A percentile compares a stretch with the other conserved stretches of the same genome.
Conservation (phyloP, 2,888 invertebrate genomes). For the Drosophila ochracea region DNA sequence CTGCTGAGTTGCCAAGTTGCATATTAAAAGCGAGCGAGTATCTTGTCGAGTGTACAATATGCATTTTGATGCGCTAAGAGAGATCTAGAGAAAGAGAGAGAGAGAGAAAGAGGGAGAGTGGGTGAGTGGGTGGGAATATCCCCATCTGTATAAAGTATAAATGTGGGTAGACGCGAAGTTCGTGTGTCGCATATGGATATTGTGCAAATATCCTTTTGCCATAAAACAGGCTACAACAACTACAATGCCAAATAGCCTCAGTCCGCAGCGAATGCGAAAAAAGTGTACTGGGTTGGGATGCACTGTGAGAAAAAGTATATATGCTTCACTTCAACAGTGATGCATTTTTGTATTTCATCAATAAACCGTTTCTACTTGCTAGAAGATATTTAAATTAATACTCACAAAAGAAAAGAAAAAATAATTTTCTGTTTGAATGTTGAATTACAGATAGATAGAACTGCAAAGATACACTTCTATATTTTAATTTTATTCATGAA, state of each 20-base stretch:
- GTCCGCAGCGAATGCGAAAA: constrained; percentile 28
- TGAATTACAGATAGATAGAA: neutral
- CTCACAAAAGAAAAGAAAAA: neutral
- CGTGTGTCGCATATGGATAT: constrained; percentile 66
- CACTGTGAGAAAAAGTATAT: neutral
- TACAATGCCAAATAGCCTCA: constrained; percentile 59
- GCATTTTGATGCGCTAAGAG: constrained; percentile 69
- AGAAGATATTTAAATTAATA: neutral
- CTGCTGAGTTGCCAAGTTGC: constrained; percentile 52
- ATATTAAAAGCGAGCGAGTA: constrained; percentile 69
- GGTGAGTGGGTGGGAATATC: constrained; percentile 8
- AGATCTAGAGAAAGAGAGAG: neutral
- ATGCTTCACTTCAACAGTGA: neutral
- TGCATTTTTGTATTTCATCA: neutral
- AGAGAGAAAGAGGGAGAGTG: too few relatives aligned
- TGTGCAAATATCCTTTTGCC: constrained; percentile 66
- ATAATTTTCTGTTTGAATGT: neutral
- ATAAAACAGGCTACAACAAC: constrained; percentile 57
- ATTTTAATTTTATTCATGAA: too few relatives aligned
- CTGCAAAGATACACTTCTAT: neutral
- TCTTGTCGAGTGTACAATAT: constrained; percentile 75
- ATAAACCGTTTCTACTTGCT: neutral
- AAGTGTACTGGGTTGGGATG: neutral
- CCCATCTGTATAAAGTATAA: constrained; percentile 53
- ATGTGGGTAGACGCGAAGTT: constrained; percentile 47